Base-by-base conservation (phyloP, 2,113 vertebrate species). In the Cathartes aura region DNA sequence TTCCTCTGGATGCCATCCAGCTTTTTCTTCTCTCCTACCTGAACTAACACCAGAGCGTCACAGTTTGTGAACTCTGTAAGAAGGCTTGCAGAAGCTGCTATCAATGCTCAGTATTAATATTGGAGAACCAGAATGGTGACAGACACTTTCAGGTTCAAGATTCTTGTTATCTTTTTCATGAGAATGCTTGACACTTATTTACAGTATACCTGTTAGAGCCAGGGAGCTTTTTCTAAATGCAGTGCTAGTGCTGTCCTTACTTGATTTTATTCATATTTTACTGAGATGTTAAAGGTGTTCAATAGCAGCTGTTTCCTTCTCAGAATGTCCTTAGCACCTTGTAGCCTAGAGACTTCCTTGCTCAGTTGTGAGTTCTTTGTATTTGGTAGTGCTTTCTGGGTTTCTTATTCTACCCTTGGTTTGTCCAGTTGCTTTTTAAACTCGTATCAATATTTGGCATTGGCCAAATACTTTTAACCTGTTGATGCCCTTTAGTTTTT, bases 391-490 rank as follows among this genome's bases (percentile, higher is more conserved):
- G 21, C 17, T 79, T 67, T 73, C 14, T 30, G 21, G 6, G 1
- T 27, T 52, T 36, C 45, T 70, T 34, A 12, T 38, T 72, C 53
- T 67, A 30, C 40, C 5, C 6, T 64, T 53, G 26, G 8, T 78
- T 76, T 87, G n/a, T 43, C 76, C 45, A 13, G 29, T 59, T 81
- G 36, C 14, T 81, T 71, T 72, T 85, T 52, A 73, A 64, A 19
- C 11, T 59, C 0, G 0, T 8, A 9, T 4, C 52, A 58, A 20
- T 80, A 62, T 53, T 71, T 87, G 56, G 8, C 30, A 10, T 22
- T 40, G 38, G 40, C 23, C 34, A 64, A 43, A 34, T 64, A 50
- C 15, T 29, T 40, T 30, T 72, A 73, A 50, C 32, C 30, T 59
- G 22, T 50, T 87, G 42, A 53, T 59, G 29, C 11, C 16, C 19